Evolutionary conservation across 2,797 vertebrate species (phyloP).

Genomic region (Salarias fasciatus): DNA sequence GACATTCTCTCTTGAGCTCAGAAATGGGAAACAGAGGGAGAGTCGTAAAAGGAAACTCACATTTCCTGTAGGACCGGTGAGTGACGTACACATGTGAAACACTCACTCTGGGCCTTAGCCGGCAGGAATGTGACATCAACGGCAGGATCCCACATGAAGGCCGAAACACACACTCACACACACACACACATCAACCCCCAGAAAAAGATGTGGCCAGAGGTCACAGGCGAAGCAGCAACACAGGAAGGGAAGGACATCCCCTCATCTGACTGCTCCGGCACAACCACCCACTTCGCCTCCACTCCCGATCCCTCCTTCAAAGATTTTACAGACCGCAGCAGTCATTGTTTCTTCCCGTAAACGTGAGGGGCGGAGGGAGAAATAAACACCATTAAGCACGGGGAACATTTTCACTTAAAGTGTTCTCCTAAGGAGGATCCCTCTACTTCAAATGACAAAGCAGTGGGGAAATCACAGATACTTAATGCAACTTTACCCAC

Average conservation of each 20-base stretch:
- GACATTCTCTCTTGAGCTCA: constrained; percentile 58
- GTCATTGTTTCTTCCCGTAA: constrained; percentile 8
- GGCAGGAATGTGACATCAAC: constrained; percentile 71
- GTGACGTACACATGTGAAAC: constrained; percentile 62
- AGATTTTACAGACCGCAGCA: constrained; percentile 26
- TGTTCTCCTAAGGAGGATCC: constrained; percentile 6
- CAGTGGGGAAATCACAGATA: constrained; percentile 8
- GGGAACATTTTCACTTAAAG: constrained; percentile 32
- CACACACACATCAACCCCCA: constrained; percentile 33
- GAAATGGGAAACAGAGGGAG: constrained; percentile 73
- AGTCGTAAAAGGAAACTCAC: constrained; percentile 68
- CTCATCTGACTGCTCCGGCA: constrained; percentile 7
- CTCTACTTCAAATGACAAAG: constrained; percentile 9
- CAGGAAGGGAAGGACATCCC: constrained; percentile 47
- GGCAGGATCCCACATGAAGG: constrained; percentile 43
- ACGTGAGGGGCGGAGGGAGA: neutral
- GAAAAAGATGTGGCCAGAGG: constrained; percentile 43
- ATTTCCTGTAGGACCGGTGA: constrained; percentile 67
- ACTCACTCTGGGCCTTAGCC: constrained; percentile 35
- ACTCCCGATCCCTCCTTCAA: constrained; percentile 25
- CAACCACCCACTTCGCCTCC: constrained; percentile 44
- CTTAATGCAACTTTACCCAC: neutral
- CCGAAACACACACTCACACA: constrained; percentile 28
- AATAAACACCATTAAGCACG: neutral
- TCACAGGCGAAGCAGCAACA: constrained; percentile 30